Base-by-base conservation (phyloP, 2,113 vertebrate species). In the Gymnorhina tibicen region DNA sequence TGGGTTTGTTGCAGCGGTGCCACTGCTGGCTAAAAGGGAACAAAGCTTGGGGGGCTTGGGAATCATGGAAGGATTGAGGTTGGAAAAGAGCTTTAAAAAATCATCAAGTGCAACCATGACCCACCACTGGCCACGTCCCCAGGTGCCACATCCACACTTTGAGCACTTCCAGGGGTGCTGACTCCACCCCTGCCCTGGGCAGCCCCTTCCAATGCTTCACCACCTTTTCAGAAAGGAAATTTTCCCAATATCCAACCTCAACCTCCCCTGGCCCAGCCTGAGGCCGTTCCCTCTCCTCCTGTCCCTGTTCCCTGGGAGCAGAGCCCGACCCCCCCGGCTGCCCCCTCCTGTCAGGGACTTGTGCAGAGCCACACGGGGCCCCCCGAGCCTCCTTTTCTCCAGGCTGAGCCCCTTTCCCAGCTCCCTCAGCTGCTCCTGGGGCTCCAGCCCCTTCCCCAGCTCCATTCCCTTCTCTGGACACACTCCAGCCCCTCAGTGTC, bases 401-500 rank as follows among this genome's bases (percentile, higher is more conserved):
- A 73, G 67, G 26, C 58, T 80, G 5, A 66, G 76, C 76, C 32
- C 32, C 47, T 44, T 56, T 19, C 13, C 53, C 74, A 79, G n/a
- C 66, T 78, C 74, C 55, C 56, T 39, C 55, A 62, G 73, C 66
- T 2, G 0, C 23, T 69, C 35, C 78, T 49, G 44, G 32, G 0
- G 42, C 37, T 86, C 73, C 84, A 52, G 46, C 0, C 46, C 73
- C 74, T 80, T 39, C 85, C 85, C 73, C 66, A 70, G 41, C 47
- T 47, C 47, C 0, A 0, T 33, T 60, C n/a, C 64, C 16, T 17
- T 0, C 13, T 0, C 50, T 80, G 58, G 14, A 3, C 49, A 10
- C 0, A 0, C 32, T 15, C 41, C 64, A 62, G 47, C 28, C 28
- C 75, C 41, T 66, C 52, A 0, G 0, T 59, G 68, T 59, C 60